Conservation (phyloP, 1,140 invertebrate species). For the Formica selysi region DNA sequence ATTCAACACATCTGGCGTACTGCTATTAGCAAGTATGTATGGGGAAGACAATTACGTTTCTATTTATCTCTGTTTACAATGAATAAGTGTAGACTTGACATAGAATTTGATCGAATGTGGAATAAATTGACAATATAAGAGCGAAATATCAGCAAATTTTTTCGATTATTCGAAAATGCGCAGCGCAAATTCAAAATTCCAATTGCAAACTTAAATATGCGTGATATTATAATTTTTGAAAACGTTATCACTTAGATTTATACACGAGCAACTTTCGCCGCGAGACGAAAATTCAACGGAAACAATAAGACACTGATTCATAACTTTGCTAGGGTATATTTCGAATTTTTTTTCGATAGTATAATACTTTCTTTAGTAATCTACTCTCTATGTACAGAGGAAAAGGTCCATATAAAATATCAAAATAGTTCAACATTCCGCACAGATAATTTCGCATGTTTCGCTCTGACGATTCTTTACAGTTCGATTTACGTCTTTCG, state of each 20-base stretch:
- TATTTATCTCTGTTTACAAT: constrained; percentile 36
- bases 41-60: constrained; percentile 71
- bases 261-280: neutral
- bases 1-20: constrained; percentile 65
- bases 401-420: constrained; percentile 77
- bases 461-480: constrained; percentile 68
- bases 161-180: neutral
- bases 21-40: constrained; percentile 48
- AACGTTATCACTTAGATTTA: neutral
- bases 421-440: constrained; percentile 74
- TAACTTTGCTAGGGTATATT: constrained; percentile 45
- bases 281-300: constrained; percentile 41
- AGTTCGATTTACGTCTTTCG: constrained; percentile 60
- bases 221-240: constrained; percentile 1
- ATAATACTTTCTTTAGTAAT: constrained; percentile 76
- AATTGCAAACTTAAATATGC: constrained; percentile 1
- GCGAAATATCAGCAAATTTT: neutral
- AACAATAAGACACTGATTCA: constrained; percentile 50
- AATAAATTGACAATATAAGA: neutral
- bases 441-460: constrained; percentile 62
- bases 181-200: neutral
- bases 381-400: constrained; percentile 73
- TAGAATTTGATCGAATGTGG: constrained; percentile 71
- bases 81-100: constrained; percentile 38
- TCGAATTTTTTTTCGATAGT: constrained; percentile 64